Evolutionary conservation across 2,888 invertebrate genomes (phyloP), one percentile per base, ranked within the genome.

Genomic region (Frankliniella intonsa): DNA sequence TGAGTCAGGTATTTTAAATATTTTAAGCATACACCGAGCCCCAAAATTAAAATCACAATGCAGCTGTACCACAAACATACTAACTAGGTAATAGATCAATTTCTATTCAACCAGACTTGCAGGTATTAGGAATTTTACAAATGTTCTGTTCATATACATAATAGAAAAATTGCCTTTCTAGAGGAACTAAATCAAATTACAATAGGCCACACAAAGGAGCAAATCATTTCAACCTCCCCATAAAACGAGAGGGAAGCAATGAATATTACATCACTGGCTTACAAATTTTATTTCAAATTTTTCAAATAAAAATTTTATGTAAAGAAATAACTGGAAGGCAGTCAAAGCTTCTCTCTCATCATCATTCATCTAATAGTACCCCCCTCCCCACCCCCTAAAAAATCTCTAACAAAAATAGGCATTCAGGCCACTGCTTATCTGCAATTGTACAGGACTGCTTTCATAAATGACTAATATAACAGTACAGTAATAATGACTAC

Each of bases 321-420:
- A 3, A 22, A n/a, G 22, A 22, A 25, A 76, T 22, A 76, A 76
- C 25, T 76, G 69, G 22, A 76, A 76, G 69, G 69, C 69, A 76
- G 69, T 76, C 69, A 25, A 76, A 76, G 69, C 69, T 76, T 76
- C 69, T 76, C 69, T 76, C 69, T 76, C 69, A 76, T 11, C 69
- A 25, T 76, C 69, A 76, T 76, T 76, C 69, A 76, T 76, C 22
- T 25, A 76, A 19, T 76, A 76, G 22, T n/a, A 25, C 12, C 25
- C 22, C 25, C 69, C 38, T 38, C 38, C 69, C 22, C 69, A 2
- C 25, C 25, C 69, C 69, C 25, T 76, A 25, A 76, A 76, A 76
- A 76, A 76, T 76, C 69, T 76, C 69, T 76, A 76, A 76, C 69
- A 76, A 76, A 76, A 76, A 76, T 76, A 76, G 69, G 69, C 69